phyloP scores from a whole-genome alignment of 1,140 invertebrate species.

The Sitodiplosis mosellana region DNA sequence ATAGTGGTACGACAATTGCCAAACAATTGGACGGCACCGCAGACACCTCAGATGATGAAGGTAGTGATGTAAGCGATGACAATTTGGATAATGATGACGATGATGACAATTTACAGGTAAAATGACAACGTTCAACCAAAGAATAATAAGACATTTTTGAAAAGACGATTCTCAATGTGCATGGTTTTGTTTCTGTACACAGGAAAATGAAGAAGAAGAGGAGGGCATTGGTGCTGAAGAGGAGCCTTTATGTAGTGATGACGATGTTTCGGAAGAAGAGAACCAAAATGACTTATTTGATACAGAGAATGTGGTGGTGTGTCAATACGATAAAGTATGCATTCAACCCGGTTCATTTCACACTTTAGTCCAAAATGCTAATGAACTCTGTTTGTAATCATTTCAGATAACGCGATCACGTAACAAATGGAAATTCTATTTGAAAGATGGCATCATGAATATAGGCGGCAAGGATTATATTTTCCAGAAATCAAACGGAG shows the following conservation, averaged over 20 bases:
- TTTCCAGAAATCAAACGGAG: constrained; percentile 96
- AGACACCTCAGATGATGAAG: constrained; percentile 61
- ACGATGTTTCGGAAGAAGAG: constrained; percentile 93
- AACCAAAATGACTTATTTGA: constrained; percentile 90
- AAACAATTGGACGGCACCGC: constrained; percentile 49
- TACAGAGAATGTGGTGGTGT: constrained; percentile 96
- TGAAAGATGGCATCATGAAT: constrained; percentile 99
- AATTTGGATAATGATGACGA: constrained; percentile 48
- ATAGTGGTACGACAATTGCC: constrained; percentile 7
- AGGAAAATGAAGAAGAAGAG: constrained; percentile 50
- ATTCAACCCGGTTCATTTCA: background rate
- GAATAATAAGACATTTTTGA: background rate
- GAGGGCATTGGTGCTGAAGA: constrained; percentile 57
- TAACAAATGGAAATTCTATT: constrained; percentile 98
- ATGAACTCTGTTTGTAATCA: background rate
- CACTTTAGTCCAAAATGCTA: background rate
- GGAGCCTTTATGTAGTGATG: constrained; percentile 87
- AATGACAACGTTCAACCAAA: background rate
- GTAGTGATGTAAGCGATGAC: constrained; percentile 44
- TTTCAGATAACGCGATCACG: constrained; percentile 82
- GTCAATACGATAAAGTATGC: constrained; percentile 92
- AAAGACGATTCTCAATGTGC: constrained; percentile 25
- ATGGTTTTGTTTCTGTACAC: constrained; percentile 23
- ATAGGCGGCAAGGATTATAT: constrained; percentile 94
- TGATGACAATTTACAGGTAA: constrained; percentile 32